phyloP scores from a whole-genome alignment of 2,888 invertebrate species.

The Globia sparganii region DNA sequence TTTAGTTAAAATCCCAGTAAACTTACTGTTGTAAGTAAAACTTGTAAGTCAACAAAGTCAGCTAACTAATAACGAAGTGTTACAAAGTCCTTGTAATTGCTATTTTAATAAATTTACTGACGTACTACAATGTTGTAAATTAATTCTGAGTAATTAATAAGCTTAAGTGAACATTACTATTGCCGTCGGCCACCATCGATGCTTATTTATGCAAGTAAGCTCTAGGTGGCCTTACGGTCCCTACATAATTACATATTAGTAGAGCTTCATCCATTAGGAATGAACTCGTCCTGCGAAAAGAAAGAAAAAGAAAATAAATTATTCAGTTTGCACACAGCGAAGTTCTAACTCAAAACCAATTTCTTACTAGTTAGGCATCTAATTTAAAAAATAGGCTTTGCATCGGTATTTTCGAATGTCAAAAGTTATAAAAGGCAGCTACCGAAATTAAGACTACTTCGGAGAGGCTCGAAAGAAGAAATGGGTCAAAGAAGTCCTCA shows the following conservation, averaged over 20 bases:
- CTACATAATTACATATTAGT: neutral
- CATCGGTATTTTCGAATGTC: neutral
- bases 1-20: constrained; percentile 13
- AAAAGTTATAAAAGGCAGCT: neutral
- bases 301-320: too few relatives aligned
- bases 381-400: too few relatives aligned
- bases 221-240: neutral
- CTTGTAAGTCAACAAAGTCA: constrained; percentile 7
- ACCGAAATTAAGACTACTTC: neutral
- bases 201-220: constrained; percentile 14
- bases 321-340: too few relatives aligned
- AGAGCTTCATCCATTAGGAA: neutral
- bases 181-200: constrained; percentile 19
- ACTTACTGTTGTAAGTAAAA: neutral
- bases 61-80: constrained; percentile 14
- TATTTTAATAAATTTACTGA: constrained; percentile 40
- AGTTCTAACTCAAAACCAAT: neutral
- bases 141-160: constrained; percentile 47
- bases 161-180: constrained; percentile 31
- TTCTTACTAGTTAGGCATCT: too few relatives aligned
- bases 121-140: constrained; percentile 30
- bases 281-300: neutral
- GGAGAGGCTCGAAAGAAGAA: neutral
- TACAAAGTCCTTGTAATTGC: constrained; percentile 38
- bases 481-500: neutral